Percentiles rank a stretch among this genome's conserved stretches.
Conservation (phyloP, 1,140 invertebrate species). For the Metopolophium dirhodum region DNA sequence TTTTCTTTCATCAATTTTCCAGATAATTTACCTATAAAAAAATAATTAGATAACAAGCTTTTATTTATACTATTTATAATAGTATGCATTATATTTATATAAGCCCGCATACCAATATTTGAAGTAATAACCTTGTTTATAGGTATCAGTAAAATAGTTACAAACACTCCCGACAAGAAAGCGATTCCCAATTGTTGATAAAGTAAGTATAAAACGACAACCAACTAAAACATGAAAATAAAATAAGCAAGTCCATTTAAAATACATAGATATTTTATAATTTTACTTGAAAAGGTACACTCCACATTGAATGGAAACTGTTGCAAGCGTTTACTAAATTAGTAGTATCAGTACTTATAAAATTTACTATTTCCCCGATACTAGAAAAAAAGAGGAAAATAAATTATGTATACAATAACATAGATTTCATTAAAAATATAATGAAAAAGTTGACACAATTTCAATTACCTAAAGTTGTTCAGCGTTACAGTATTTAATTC, state of each 20-base stretch:
- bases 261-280: constrained; percentile 26
- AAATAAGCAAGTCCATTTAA: background rate
- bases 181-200: constrained; percentile 88
- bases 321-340: constrained; percentile 94
- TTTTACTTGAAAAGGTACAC: constrained; percentile 87
- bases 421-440: constrained; percentile 59
- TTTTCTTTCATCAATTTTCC: constrained; percentile 89
- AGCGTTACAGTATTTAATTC: constrained; percentile 65
- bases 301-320: constrained; percentile 97
- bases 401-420: background rate
- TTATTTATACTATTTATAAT: constrained; percentile 40
- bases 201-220: constrained; percentile 81
- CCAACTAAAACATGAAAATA: constrained; percentile 69
- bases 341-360: constrained; percentile 95
- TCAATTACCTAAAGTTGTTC: constrained; percentile 62
- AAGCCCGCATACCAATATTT: constrained; percentile 77
- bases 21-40: constrained; percentile 71
- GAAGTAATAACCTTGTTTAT: constrained; percentile 91
- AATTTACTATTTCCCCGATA: constrained; percentile 91
- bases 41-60: background rate
- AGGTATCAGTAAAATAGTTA: constrained; percentile 89
- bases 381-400: constrained; percentile 67
- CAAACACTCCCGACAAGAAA: constrained; percentile 87
- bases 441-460: constrained; percentile 31
- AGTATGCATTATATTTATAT: constrained; percentile 19